Percentiles rank a stretch among this genome's conserved stretches.
Evolutionary conservation across 30 jellyfish, hydroid and myxozoan species (phyloP).

Genomic region (Sanderia malayensis): DNA sequence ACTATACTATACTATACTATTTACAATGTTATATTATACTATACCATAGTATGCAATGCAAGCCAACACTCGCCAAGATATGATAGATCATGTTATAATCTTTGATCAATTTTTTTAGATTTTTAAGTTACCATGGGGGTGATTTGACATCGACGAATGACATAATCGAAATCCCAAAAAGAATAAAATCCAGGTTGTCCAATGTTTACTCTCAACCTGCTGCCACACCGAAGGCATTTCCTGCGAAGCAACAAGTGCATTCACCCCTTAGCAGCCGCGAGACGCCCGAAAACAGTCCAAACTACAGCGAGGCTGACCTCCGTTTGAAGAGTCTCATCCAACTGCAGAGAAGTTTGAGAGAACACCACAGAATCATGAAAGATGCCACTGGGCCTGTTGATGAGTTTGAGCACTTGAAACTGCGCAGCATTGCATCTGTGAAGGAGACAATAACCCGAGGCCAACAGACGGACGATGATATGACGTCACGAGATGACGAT

Average conservation of each 20-base stretch:
- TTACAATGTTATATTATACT: no score
- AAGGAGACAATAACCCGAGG: background rate
- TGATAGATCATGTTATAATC: no score
- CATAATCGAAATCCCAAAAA: conserved; percentile 27
- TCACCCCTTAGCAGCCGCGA: conserved; percentile 5
- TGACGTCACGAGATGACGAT: background rate
- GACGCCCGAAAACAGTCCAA: background rate
- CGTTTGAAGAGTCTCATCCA: conserved; percentile 25
- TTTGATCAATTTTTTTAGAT: conserved; percentile 24
- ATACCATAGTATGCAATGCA: no score
- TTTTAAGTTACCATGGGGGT: conserved; percentile 49
- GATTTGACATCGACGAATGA: conserved; percentile 31
- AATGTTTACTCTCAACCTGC: conserved; percentile 11
- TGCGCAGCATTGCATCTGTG: background rate
- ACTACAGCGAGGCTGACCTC: conserved; percentile 27
- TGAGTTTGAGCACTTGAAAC: background rate
- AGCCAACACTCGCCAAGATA: no score
- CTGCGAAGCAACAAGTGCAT: no score
- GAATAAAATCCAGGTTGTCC: background rate
- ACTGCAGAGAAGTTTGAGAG: conserved; percentile 10
- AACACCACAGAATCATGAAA: background rate
- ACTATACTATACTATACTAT: background rate
- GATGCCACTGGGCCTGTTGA: conserved; percentile 9
- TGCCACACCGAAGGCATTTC: conserved; percentile 16
- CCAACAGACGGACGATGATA: background rate